These are phyloP conservation scores for Trinorchestia longiramus DNA, from an alignment of 1,140 invertebrate genomes.

Conservation along the genomic window DNA sequence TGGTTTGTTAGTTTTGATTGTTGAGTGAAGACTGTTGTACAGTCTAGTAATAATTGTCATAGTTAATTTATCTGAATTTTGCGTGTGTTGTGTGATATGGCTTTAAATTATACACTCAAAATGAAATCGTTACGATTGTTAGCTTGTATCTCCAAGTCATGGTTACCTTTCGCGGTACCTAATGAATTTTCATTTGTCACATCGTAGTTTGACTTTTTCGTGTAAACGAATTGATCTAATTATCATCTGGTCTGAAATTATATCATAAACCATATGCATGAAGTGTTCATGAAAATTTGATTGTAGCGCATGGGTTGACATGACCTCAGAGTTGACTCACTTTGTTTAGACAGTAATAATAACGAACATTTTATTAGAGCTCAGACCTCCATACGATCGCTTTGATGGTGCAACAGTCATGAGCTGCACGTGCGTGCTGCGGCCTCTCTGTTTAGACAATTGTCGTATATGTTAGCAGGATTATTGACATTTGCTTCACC, in stretches of 20 bases:
- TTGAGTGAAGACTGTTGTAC: not conserved
- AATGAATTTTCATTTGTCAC: not conserved
- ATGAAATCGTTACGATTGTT: not conserved
- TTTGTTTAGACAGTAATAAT: not conserved
- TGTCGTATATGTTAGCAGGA: not conserved
- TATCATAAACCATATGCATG: not conserved
- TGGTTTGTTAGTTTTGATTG: not conserved
- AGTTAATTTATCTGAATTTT: not conserved
- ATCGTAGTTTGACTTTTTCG: not conserved
- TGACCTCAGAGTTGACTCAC: not conserved
- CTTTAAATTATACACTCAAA: not conserved
- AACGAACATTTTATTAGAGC: not conserved
- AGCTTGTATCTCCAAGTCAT: no score
- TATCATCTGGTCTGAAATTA: not conserved
- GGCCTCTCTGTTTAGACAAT: not conserved
- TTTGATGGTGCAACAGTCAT: not conserved
- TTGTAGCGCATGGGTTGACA: not conserved
- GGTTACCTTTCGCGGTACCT: not conserved
- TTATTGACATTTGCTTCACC: not conserved
- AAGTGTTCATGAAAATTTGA: not conserved
- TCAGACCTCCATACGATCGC: not conserved
- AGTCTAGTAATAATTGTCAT: not conserved
- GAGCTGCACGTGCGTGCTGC: not conserved
- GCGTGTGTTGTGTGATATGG: not conserved
- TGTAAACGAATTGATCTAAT: not conserved